Conservation (phyloP, 1,140 invertebrate genomes). For the Octopus sinensis region DNA sequence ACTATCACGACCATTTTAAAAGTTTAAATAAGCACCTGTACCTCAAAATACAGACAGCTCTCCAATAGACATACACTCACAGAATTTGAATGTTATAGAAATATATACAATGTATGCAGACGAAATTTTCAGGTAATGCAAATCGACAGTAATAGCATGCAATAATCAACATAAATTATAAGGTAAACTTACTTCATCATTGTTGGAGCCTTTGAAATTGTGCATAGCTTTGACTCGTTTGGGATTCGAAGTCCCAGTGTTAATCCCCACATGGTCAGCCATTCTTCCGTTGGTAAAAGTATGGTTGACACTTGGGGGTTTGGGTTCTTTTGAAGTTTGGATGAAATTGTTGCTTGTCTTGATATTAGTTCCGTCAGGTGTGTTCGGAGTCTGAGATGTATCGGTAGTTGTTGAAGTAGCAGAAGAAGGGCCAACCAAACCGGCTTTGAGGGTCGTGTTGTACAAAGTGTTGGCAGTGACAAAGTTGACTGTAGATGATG, state of each 20-base stretch:
- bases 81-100: background rate
- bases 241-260: conserved; percentile 29
- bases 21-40: too few species aligned
- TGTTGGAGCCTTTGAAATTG: conserved; percentile 91
- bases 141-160: too few species aligned
- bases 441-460: background rate
- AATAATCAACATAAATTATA: too few species aligned
- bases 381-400: background rate
- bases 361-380: conserved; percentile 8
- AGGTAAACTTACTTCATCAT: conserved; percentile 77
- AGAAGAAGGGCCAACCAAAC: background rate
- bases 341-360: conserved; percentile 25
- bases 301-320: conserved; percentile 16
- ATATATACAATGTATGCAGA: too few species aligned
- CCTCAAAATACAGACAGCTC: too few species aligned
- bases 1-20: too few species aligned
- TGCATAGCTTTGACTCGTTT: conserved; percentile 78
- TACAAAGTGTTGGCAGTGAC: background rate
- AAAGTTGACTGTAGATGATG: background rate
- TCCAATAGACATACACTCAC: background rate
- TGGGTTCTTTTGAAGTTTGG: conserved; percentile 21
- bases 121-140: too few species aligned
- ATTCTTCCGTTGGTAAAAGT: conserved; percentile 26
- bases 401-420: background rate
- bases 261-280: conserved; percentile 39